A percentile compares a stretch with the other conserved stretches of the same genome.
These are phyloP conservation scores for Synergus gifuensis DNA, from an alignment of 2,888 invertebrate species.

Conservation along the genomic window DNA sequence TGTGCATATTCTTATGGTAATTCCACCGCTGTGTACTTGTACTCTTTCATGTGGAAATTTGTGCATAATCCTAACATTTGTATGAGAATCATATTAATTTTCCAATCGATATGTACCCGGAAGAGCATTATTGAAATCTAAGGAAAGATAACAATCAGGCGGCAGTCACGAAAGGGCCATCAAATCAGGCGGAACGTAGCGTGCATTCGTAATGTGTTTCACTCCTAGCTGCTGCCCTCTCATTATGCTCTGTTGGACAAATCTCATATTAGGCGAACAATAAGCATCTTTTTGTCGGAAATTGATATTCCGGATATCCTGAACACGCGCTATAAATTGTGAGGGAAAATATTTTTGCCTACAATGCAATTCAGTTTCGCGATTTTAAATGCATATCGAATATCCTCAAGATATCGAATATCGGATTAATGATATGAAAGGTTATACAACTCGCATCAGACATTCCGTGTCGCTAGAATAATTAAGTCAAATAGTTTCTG, in stretches of 20 bases:
- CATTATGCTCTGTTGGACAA: constrained; percentile 10
- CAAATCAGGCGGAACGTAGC: constrained; percentile 25
- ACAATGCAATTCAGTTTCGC: not conserved
- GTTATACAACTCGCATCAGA: constrained; percentile 28
- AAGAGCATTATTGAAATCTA: constrained; percentile 31
- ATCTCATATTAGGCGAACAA: constrained; percentile 5
- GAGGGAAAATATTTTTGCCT: not conserved
- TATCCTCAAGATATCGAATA: constrained; percentile 14
- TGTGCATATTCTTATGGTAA: not conserved
- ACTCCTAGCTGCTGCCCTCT: not conserved
- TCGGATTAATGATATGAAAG: constrained; percentile 19
- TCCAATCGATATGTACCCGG: constrained; percentile 26
- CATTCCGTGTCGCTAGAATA: constrained; percentile 20
- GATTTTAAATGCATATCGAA: not conserved
- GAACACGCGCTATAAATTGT: not conserved
- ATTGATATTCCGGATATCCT: constrained; percentile 2
- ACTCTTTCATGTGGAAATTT: not conserved
- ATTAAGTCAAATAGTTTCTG: not conserved
- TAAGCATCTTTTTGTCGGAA: not conserved
- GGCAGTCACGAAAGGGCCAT: constrained; percentile 28
- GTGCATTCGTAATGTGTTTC: constrained; percentile 23
- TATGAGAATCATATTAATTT: constrained; percentile 7
- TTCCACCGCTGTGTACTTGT: not conserved
- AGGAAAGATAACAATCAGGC: constrained; percentile 21
- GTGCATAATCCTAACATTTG: not conserved